phyloP scores from a whole-genome alignment of 2,888 invertebrate genomes.

The Folsomia manolachei region DNA sequence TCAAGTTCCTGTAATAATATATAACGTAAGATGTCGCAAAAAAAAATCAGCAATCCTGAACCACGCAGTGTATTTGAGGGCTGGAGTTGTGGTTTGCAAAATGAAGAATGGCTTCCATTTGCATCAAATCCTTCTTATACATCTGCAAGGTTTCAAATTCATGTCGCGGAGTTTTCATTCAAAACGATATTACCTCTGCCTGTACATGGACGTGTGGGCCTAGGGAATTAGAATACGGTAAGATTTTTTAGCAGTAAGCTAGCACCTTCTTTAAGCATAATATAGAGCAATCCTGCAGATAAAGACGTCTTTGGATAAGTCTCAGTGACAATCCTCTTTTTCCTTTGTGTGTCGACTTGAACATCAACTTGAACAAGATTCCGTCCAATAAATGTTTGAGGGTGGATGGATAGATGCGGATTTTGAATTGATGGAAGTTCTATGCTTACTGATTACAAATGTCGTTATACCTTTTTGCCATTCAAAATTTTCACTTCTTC shows the following conservation, averaged over 20 bases:
- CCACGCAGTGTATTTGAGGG: too few species aligned
- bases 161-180: not conserved
- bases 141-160: not conserved
- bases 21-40: too few species aligned
- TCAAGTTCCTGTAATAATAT: too few species aligned
- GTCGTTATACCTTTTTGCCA: slow-evolving; percentile 6
- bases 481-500: slow-evolving; percentile 2
- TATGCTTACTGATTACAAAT: slow-evolving; percentile 6
- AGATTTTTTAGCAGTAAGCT: too few species aligned
- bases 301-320: slow-evolving; percentile 2
- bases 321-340: not conserved
- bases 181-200: not conserved
- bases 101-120: not conserved
- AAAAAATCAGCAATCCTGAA: too few species aligned
- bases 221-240: too few species aligned
- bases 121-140: not conserved
- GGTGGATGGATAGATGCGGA: not conserved
- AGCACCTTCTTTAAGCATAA: too few species aligned
- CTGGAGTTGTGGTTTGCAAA: too few species aligned
- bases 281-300: not conserved
- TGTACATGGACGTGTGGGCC: too few species aligned
- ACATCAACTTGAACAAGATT: not conserved
- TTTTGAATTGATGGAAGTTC: slow-evolving; percentile 1
- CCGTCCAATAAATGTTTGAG: not conserved
- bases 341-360: not conserved